phyloP scores from a whole-genome alignment of 2,888 invertebrate species.

The Melitaea athalia region DNA sequence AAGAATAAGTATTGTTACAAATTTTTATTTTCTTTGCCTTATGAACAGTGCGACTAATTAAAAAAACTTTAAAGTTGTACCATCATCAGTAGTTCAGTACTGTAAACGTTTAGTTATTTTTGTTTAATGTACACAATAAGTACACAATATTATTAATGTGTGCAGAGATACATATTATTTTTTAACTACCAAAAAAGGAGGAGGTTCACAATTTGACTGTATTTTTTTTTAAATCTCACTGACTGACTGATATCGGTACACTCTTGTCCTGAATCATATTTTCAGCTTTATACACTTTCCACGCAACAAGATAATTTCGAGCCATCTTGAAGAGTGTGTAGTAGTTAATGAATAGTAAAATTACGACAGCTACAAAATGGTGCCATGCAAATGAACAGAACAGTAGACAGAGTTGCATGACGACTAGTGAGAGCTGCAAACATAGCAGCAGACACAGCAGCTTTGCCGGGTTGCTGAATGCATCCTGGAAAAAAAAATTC shows the following conservation, averaged over 20 bases:
- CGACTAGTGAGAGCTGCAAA: constrained; percentile 86
- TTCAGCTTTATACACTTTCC: constrained; percentile 90
- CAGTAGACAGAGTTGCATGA: constrained; percentile 90
- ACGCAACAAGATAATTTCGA: constrained; percentile 92
- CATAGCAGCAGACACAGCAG: constrained; percentile 88
- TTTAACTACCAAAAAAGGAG: too few relatives aligned
- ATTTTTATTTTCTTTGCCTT: neutral
- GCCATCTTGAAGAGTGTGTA: constrained; percentile 94
- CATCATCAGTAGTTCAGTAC: too few relatives aligned
- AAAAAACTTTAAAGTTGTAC: neutral
- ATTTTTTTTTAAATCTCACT: too few relatives aligned
- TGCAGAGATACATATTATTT: constrained; percentile 11
- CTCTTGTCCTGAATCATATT: constrained; percentile 85
- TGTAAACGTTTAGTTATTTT: neutral
- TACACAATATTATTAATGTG: constrained; percentile 8
- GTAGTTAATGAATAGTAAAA: constrained; percentile 95
- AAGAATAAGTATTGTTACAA: neutral
- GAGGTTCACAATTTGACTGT: too few relatives aligned
- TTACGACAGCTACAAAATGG: constrained; percentile 91
- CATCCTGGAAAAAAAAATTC: constrained; percentile 80
- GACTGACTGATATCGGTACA: constrained; percentile 15
- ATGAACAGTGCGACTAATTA: neutral
- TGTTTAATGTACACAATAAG: neutral
- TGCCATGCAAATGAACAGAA: constrained; percentile 94
- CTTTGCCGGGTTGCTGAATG: constrained; percentile 93